These are phyloP conservation scores for Lophochroa leadbeateri DNA, from an alignment of 2,113 vertebrate genomes.

Conservation along the genomic window DNA sequence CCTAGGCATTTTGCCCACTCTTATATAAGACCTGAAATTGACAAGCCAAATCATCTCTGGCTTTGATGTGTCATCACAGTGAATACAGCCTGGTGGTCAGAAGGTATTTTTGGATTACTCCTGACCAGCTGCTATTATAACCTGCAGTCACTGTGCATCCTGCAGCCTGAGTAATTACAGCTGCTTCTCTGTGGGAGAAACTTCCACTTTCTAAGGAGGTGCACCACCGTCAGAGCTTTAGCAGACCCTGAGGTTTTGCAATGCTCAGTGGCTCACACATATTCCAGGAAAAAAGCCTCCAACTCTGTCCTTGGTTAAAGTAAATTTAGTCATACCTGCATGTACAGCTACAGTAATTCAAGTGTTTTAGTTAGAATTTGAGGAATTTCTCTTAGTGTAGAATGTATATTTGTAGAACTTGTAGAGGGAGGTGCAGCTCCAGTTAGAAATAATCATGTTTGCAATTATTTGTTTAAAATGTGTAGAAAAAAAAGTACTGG, in stretches of 20 bases:
- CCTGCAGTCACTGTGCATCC: background rate
- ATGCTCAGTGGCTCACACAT: background rate
- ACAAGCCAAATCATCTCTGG: background rate
- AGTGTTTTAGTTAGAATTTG: background rate
- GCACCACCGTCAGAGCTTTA: background rate
- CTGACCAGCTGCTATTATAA: background rate
- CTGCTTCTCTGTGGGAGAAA: background rate
- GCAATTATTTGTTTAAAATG: background rate
- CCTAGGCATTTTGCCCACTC: background rate
- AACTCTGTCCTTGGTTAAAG: background rate
- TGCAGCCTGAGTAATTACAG: background rate
- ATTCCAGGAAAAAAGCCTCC: background rate
- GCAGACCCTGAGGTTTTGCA: background rate
- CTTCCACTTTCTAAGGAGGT: background rate
- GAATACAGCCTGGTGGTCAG: background rate
- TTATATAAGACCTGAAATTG: background rate
- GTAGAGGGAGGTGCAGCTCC: background rate
- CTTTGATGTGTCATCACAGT: background rate
- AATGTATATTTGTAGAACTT: background rate
- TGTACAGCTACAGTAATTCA: background rate
- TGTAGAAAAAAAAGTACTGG: background rate
- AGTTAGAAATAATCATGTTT: background rate
- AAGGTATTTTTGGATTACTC: background rate
- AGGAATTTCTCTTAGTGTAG: background rate
- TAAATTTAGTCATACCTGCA: background rate